phyloP scores from a whole-genome alignment of 2,797 vertebrate species.

The Simalia tracyae region DNA sequence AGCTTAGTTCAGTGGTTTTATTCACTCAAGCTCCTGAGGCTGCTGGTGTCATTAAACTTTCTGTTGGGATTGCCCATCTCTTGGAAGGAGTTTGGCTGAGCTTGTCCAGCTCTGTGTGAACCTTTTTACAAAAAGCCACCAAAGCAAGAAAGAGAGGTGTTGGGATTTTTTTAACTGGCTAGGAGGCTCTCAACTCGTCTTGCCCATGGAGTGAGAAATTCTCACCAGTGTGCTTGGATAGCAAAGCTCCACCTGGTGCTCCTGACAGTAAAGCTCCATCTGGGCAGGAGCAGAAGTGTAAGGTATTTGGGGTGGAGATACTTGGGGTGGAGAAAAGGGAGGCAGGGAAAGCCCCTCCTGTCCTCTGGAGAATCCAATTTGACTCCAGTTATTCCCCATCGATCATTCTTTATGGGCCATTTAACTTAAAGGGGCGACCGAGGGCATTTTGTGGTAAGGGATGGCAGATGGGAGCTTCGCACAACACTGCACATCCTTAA shows the following conservation, averaged over 20 bases:
- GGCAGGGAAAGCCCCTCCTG: neutral
- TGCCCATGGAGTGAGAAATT: neutral
- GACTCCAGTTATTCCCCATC: slow-evolving; percentile 2
- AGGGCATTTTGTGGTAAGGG: slow-evolving; percentile 12
- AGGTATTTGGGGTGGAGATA: neutral
- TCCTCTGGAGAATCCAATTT: slow-evolving; percentile 4
- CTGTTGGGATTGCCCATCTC: neutral
- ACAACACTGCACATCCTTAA: slow-evolving; percentile 8
- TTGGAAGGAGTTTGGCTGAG: neutral
- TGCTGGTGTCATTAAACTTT: neutral
- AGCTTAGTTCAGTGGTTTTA: neutral
- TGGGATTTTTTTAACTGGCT: neutral
- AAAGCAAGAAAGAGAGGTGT: neutral
- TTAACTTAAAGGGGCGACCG: neutral
- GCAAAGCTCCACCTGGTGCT: neutral
- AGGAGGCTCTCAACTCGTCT: neutral
- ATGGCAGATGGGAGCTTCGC: slow-evolving; percentile 12
- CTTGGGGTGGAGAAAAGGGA: too few species aligned
- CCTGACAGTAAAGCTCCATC: neutral
- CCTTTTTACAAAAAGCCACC: neutral
- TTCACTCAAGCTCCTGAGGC: neutral
- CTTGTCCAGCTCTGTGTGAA: neutral
- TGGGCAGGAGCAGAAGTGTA: neutral
- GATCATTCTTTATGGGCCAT: slow-evolving; percentile 29
- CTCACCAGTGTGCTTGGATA: neutral